Base-by-base conservation (phyloP, 92 coral and sea anemone genomes). In the Muricea muricata region DNA sequence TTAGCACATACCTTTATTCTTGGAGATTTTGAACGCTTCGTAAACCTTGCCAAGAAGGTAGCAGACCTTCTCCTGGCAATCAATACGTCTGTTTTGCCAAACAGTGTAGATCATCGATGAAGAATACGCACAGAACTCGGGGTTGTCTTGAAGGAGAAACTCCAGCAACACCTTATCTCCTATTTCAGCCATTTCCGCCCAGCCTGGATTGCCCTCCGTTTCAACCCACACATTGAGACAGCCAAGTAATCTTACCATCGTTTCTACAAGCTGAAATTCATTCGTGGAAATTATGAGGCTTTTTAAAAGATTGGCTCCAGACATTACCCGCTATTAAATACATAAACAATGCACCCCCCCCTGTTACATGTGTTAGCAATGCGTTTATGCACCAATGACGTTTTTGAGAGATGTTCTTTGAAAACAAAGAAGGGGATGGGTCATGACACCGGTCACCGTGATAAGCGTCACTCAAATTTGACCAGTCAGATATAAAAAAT, bases 131-230 rank as follows among this genome's bases (percentile, higher is more conserved):
- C 99, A 96, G 73, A 86, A 90, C 85, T 91, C 95, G 11, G 98
- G 88, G 69, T 96, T 93, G 54, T 84, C 87, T 6, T 88, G 95
- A 15, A 93, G 88, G 26, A 96, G 86, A 42, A 93, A 96, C 1
- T 91, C 93, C 79, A 96, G 89, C 17, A 96, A 93, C 57, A 96
- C 93, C 80, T 95, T 81, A 41, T 87, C 91, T 37, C 99, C 99
- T 17, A 94, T 91, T 46, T 96, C 98, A 8, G 97, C 96, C 99
- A 96, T 96, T 81, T 96, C 99, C 13, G 76, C 88, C 99, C 99
- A 96, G 75, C 94, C 96, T 7, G 91, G 75, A 26, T 85, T 87
- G 32, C 91, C 96, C 39, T 86, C 91, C 29, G 79, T 31, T 67
- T 95, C 94, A 48, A 80, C 90, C 99, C 99, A 96, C 8, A 96